Base-by-base conservation (phyloP, 2,888 invertebrate genomes). In the Halictus quadricinctus region DNA sequence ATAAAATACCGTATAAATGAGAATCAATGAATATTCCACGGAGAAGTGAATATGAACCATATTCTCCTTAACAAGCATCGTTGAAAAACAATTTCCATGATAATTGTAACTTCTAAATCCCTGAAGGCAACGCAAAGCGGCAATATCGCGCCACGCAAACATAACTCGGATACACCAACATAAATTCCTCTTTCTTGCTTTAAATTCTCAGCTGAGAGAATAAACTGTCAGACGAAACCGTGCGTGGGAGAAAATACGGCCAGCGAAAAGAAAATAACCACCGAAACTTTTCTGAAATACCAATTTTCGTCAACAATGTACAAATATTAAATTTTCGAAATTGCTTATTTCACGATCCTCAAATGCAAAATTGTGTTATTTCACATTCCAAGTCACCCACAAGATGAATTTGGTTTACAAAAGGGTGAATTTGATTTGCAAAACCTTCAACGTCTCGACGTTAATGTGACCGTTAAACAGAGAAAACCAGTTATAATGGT, bases 141-240 rank as follows among this genome's bases (percentile, higher is more conserved):
- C 64, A 29, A 25, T 64, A 64, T 64, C 29, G 64, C 29, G 29
- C 29, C 29, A 15, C 36, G 64, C 29, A 29, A 25, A 64, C 29
- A 29, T 64, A 64, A 64, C 64, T 29, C 64, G 29, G 29, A 29
- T 36, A 64, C 29, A 81, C 72, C 46, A 21, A 48, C 36, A 72
- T 41, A 77, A 72, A 80, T 72, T 64, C 29, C 64, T 64, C 64
- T 18, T 60, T 36, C 15, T 15, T 15, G 29, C 64, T 64, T 29
- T 36, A 64, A 64, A 64, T 64, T 64, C 64, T 64, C 36, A 18
- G 64, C 64, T 18, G 18, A 15, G 29, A 36, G 64, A 64, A 64
- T 18, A 18, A 29, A 64, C 29, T 29, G 64, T 29, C 64, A 36
- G 64, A 29, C 3, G 29, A 64, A 36, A 64, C 64, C 64, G 64